Evolutionary conservation across 2,888 invertebrate genomes (phyloP), one percentile per base, ranked within the genome.

Genomic region (Asteroscopus sphinx): DNA sequence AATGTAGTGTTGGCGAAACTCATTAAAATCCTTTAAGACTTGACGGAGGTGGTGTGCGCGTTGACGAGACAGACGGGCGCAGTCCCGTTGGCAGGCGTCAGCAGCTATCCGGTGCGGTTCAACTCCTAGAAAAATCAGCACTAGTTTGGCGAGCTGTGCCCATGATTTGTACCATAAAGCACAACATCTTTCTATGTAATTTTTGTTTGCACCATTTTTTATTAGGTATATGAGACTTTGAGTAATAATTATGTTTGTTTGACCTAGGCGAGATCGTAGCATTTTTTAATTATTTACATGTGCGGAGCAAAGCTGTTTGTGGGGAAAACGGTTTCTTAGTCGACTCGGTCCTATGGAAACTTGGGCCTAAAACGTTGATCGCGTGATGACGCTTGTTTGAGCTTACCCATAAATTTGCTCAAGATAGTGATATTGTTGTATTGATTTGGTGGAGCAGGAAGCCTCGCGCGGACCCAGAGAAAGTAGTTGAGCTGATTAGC

Each of bases 401-500:
- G n/a, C n/a, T n/a, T n/a, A n/a, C n/a, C n/a, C n/a, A n/a, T n/a
- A n/a, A n/a, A n/a, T n/a, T n/a, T n/a, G n/a, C 25, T 4, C 25
- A 4, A 25, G 25, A 25, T 6, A 4, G 25, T 25, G 25, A 4
- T 28, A 28, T 28, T 9, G 28, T 9, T 9, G 37, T 21, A 40
- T 25, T n/a, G n/a, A 37, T 61, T 57, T 30, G 57, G 47, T 41
- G 33, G 40, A 51, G 41, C 53, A 56, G 64, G 68, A 66, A 72
- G 52, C 76, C 75, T 28, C 53, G 44, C 54, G 41, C 33, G 25
- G 42, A 73, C 63, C 51, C 67, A 57, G 64, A 60, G 61, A 59
- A 51, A 64, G 45, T 60, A 52, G 49, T 59, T 68, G 64, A 67
- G 72, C 68, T 76, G 59, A 65, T 76, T 76, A 73, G 56, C 46